These are phyloP conservation scores for Corythaeola cristata DNA, from an alignment of 2,113 vertebrate genomes.

Conservation along the genomic window DNA sequence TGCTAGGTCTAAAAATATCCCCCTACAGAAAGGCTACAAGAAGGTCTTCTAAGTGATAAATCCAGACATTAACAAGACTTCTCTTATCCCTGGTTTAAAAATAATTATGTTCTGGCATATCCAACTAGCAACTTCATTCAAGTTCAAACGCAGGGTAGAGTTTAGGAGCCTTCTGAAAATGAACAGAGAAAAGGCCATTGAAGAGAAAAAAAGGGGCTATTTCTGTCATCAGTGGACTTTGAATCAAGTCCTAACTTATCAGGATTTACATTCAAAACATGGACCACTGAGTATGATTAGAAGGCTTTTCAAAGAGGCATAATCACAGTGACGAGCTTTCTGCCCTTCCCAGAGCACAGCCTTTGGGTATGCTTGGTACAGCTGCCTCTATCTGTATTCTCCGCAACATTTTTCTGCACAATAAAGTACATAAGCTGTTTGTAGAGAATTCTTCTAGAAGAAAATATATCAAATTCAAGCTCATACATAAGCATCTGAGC, in stretches of 20 bases:
- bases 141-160: background rate
- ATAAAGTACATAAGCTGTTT: background rate
- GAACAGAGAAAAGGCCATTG: background rate
- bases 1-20: background rate
- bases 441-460: background rate
- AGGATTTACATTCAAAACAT: background rate
- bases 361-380: background rate
- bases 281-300: background rate
- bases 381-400: background rate
- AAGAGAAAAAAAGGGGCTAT: background rate
- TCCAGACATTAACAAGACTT: background rate
- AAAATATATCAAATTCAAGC: background rate
- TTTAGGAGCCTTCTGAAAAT: background rate
- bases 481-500: background rate
- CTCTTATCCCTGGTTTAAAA: background rate
- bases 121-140: background rate
- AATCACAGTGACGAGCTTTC: conserved; percentile 9
- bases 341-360: background rate
- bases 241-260: background rate
- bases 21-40: background rate
- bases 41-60: background rate
- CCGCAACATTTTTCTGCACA: background rate
- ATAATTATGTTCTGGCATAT: background rate
- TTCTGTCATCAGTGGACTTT: background rate
- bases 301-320: background rate